phyloP scores from a whole-genome alignment of 2,888 invertebrate genomes.

The Calliphora vomitoria region DNA sequence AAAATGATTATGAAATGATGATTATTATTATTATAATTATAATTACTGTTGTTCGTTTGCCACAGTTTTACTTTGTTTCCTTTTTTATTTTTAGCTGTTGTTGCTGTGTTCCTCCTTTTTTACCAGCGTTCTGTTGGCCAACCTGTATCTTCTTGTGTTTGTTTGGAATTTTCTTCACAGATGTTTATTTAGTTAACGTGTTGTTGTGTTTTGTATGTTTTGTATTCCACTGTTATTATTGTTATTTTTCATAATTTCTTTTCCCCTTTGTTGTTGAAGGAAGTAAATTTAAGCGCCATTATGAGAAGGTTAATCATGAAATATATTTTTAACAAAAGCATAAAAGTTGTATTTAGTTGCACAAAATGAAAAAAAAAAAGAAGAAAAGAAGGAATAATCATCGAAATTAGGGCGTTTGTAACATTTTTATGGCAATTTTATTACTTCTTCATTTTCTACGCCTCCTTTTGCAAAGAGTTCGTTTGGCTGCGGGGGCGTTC shows the following conservation, averaged over 20 bases:
- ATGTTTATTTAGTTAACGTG: conserved; percentile 80
- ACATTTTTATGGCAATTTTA: conserved; percentile 71
- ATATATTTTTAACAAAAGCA: conserved; percentile 53
- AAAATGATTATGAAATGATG: conserved; percentile 83
- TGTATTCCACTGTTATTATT: conserved; percentile 66
- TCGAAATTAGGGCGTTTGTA: conserved; percentile 79
- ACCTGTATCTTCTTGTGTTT: conserved; percentile 57
- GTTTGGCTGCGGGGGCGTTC: conserved; percentile 37
- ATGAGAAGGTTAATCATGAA: conserved; percentile 80
- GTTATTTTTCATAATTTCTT: conserved; percentile 34
- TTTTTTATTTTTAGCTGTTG: neutral
- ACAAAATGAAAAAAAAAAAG: conserved; percentile 1
- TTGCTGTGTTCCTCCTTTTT: conserved; percentile 43
- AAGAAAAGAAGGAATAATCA: conserved; percentile 61
- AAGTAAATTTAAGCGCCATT: conserved; percentile 71
- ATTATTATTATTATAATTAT: conserved; percentile 83
- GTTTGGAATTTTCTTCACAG: conserved; percentile 78
- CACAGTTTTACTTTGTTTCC: conserved; percentile 66
- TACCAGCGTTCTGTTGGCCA: conserved; percentile 44
- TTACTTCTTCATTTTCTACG: conserved; percentile 62
- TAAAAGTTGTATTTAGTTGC: conserved; percentile 26
- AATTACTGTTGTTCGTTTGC: conserved; percentile 78
- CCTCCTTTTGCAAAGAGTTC: conserved; percentile 35
- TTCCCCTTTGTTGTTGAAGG: conserved; percentile 37
- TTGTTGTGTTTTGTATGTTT: conserved; percentile 71